These are phyloP conservation scores for Scolopax mira DNA, from an alignment of 2,113 vertebrate species.

Conservation along the genomic window DNA sequence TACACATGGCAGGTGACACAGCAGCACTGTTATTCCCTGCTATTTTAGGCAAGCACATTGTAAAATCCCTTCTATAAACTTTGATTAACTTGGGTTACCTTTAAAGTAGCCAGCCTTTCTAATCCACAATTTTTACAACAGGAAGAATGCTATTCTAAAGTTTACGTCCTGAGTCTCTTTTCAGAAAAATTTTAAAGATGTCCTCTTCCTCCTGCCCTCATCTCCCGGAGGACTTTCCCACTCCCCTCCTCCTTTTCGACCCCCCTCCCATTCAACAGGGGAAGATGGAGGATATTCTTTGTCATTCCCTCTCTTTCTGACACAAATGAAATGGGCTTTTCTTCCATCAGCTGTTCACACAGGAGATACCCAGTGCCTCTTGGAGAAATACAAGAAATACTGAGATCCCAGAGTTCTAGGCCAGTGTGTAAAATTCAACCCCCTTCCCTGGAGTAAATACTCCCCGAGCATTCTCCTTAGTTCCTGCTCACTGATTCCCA, in stretches of 20 bases:
- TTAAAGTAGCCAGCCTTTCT: conserved; percentile 8
- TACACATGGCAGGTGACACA: not conserved
- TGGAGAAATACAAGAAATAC: not conserved
- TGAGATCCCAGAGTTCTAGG: not conserved
- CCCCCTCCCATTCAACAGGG: not conserved
- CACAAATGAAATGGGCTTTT: conserved; percentile 40
- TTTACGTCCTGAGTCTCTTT: not conserved
- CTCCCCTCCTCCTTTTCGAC: not conserved
- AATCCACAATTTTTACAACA: not conserved
- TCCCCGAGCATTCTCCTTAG: not conserved
- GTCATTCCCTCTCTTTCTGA: conserved; percentile 23
- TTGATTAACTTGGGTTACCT: conserved; percentile 7
- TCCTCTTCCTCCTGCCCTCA: not conserved
- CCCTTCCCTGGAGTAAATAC: not conserved
- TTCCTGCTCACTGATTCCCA: not conserved
- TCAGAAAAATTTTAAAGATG: not conserved
- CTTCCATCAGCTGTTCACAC: conserved; percentile 49
- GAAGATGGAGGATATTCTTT: not conserved
- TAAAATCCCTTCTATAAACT: conserved; percentile 20
- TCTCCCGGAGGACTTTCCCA: not conserved
- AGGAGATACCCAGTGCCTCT: not conserved
- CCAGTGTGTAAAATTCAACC: conserved; percentile 10
- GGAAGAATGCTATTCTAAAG: not conserved
- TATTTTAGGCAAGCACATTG: not conserved
- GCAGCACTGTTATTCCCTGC: not conserved